A percentile compares a stretch with the other conserved stretches of the same genome.
Evolutionary conservation across 2,113 vertebrate genomes (phyloP).

Genomic region (Heterotis niloticus): DNA sequence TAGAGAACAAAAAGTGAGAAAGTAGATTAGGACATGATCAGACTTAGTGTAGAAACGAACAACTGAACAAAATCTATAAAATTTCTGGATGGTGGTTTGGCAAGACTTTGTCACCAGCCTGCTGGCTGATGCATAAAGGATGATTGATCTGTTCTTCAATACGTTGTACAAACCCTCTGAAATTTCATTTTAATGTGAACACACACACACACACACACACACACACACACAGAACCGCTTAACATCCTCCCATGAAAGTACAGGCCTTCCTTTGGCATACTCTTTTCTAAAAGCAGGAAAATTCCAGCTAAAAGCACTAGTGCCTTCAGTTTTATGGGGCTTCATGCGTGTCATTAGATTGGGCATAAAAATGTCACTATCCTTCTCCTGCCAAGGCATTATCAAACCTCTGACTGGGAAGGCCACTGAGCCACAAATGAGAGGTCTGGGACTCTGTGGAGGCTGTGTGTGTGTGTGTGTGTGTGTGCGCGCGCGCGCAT

Average conservation of each 20-base stretch:
- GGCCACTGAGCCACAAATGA: not conserved
- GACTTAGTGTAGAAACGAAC: not conserved
- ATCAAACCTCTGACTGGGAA: constrained; percentile 1
- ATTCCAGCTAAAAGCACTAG: constrained; percentile 16
- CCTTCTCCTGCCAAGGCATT: not conserved
- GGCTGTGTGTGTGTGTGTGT: not conserved
- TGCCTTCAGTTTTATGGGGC: not conserved
- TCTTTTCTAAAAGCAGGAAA: not conserved
- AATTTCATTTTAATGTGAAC: not conserved
- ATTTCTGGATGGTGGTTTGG: not conserved
- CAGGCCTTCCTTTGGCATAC: not conserved
- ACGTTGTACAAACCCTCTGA: not conserved
- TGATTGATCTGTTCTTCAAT: constrained; percentile 2
- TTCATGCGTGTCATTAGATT: not conserved
- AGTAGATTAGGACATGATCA: not conserved
- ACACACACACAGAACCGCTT: not conserved
- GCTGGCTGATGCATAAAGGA: not conserved
- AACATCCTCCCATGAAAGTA: constrained; percentile 11
- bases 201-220: not conserved
- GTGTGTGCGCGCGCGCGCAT: too few relatives aligned
- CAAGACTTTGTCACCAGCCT: not conserved
- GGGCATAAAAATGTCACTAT: not conserved
- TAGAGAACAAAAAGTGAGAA: too few relatives aligned
- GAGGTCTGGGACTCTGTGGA: not conserved
- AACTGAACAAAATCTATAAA: constrained; percentile 1